phyloP scores from a whole-genome alignment of 2,113 vertebrate species.

The Mellivora capensis region DNA sequence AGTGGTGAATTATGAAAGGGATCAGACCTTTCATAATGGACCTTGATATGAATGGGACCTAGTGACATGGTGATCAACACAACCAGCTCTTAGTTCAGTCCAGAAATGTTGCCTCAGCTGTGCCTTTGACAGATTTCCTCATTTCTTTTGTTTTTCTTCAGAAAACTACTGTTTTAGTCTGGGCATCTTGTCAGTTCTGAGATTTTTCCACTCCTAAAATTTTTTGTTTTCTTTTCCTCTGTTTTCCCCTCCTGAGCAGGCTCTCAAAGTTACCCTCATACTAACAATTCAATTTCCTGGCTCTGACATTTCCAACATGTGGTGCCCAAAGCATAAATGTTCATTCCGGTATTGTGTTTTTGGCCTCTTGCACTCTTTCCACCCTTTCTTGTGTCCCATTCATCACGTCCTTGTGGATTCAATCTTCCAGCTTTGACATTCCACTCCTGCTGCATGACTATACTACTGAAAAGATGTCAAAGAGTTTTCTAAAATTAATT shows the following conservation, averaged over 20 bases:
- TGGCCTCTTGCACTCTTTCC: not conserved
- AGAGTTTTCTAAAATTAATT: not conserved
- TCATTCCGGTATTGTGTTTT: not conserved
- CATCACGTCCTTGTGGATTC: not conserved
- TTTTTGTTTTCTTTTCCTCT: not conserved
- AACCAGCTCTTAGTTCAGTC: not conserved
- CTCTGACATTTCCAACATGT: not conserved
- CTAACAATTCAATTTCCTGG: not conserved
- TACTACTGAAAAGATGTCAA: not conserved
- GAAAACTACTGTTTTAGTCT: not conserved
- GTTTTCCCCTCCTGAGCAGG: not conserved
- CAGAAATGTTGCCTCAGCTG: not conserved
- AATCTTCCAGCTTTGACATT: not conserved
- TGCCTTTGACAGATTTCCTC: not conserved
- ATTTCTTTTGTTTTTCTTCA: not conserved
- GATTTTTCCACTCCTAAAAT: not conserved
- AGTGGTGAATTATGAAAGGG: not conserved
- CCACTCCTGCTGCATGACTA: not conserved
- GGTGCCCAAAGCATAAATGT: accelerated
- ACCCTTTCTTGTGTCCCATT: not conserved
- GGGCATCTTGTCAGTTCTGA: not conserved
- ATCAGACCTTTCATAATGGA: not conserved
- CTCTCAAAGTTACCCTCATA: not conserved
- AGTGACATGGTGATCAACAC: accelerated
- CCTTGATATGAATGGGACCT: not conserved